A percentile compares a stretch with the other conserved stretches of the same genome.
phyloP scores from a whole-genome alignment of 1,140 invertebrate genomes.

The Pseudoatta argentina region DNA sequence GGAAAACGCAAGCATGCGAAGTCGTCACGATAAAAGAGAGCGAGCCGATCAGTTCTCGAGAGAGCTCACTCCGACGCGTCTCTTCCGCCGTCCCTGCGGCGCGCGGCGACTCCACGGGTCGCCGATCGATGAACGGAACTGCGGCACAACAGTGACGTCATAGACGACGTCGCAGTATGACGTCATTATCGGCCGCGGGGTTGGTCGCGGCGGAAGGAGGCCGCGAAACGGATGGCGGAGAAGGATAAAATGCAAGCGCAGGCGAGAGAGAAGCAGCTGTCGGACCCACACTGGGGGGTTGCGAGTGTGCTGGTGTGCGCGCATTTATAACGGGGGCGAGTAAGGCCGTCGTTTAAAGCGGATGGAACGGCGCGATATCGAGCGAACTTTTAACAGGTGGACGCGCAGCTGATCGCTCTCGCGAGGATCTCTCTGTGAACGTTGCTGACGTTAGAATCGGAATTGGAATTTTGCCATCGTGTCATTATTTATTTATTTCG shows the following conservation, averaged over 20 bases:
- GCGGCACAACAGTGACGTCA: conserved; percentile 85
- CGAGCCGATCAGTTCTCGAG: not conserved
- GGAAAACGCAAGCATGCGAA: conserved; percentile 17
- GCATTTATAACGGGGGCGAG: conserved; percentile 72
- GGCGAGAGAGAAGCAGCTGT: conserved; percentile 65
- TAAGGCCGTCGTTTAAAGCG: conserved; percentile 83
- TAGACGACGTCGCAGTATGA: conserved; percentile 82
- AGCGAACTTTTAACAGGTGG: conserved; percentile 77
- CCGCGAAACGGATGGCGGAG: conserved; percentile 62
- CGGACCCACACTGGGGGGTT: conserved; percentile 55
- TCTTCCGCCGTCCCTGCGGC: conserved; percentile 66
- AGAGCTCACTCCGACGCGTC: conserved; percentile 7
- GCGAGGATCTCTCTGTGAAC: not conserved
- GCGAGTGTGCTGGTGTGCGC: conserved; percentile 48
- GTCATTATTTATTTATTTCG: conserved; percentile 18
- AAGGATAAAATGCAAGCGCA: conserved; percentile 62
- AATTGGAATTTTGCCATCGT: conserved; percentile 47
- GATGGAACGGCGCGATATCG: conserved; percentile 73
- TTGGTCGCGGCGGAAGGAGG: conserved; percentile 65
- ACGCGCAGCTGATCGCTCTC: conserved; percentile 52
- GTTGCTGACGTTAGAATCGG: conserved; percentile 34
- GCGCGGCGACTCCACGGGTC: conserved; percentile 38
- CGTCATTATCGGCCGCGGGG: conserved; percentile 76
- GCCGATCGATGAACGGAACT: conserved; percentile 85
- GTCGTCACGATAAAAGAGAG: conserved; percentile 14